A percentile compares a stretch with the other conserved stretches of the same genome.
phyloP scores from a whole-genome alignment of 2,113 vertebrate species.

The Psittacara wagleri region DNA sequence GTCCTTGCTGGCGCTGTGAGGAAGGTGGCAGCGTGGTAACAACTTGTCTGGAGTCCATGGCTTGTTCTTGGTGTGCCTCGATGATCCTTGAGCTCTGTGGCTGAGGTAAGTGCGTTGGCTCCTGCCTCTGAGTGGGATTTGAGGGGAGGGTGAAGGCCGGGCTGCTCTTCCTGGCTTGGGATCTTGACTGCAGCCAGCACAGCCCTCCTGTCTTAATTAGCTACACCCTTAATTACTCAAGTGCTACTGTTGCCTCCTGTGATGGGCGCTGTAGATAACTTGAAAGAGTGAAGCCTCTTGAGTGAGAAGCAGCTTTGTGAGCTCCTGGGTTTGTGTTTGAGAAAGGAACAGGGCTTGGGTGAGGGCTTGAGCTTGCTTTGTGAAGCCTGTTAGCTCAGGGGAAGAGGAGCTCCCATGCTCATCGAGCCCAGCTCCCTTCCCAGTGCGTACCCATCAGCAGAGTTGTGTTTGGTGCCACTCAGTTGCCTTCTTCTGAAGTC shows the following conservation, averaged over 20 bases:
- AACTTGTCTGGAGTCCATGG: rapidly evolving
- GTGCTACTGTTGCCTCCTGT: background rate
- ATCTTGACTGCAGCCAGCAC: background rate
- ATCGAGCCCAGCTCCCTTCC: rapidly evolving
- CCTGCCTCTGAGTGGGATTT: rapidly evolving
- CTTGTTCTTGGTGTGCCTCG: rapidly evolving
- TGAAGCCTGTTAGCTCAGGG: background rate
- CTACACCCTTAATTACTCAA: background rate
- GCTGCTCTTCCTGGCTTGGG: background rate
- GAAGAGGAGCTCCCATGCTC: too few relatives aligned
- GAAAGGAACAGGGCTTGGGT: background rate
- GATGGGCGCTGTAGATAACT: rapidly evolving
- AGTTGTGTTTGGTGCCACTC: background rate
- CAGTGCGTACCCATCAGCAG: rapidly evolving
- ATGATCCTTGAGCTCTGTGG: rapidly evolving
- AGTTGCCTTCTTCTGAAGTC: background rate
- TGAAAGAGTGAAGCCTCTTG: background rate
- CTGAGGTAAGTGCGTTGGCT: background rate
- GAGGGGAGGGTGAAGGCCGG: background rate
- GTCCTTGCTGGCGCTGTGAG: background rate
- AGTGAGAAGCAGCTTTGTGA: too few relatives aligned
- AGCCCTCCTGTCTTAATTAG: background rate
- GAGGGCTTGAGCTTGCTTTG: rapidly evolving
- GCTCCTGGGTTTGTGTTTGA: too few relatives aligned
- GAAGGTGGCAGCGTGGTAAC: background rate